Percentiles rank a stretch among this genome's conserved stretches.
These are phyloP conservation scores for Arctocebus calabarensis DNA, from an alignment of 2,797 vertebrate species.

Conservation along the genomic window DNA sequence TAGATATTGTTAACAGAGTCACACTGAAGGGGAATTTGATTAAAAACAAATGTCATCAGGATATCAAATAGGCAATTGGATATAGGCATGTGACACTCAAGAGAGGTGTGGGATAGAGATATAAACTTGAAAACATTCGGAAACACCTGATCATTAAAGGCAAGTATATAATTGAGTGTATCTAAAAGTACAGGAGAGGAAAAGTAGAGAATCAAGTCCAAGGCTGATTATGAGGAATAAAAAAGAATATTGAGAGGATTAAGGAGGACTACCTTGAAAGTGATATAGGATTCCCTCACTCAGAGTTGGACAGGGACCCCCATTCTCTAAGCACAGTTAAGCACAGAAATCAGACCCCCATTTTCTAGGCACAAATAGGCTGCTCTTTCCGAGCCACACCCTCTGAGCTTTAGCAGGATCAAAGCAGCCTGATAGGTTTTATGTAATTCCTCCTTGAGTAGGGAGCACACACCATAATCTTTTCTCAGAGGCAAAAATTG, in stretches of 20 bases:
- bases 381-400: too few relatives aligned
- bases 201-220: not conserved
- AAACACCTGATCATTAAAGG: not conserved
- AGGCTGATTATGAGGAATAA: not conserved
- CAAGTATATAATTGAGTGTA: not conserved
- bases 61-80: not conserved
- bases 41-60: not conserved
- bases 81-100: not conserved
- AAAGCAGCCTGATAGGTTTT: too few relatives aligned
- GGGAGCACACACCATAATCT: too few relatives aligned
- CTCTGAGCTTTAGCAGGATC: too few relatives aligned
- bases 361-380: too few relatives aligned
- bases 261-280: not conserved
- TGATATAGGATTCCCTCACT: too few relatives aligned
- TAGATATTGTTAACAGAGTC: not conserved
- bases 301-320: too few relatives aligned
- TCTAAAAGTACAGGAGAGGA: not conserved
- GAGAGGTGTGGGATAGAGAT: not conserved
- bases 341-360: too few relatives aligned
- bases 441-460: too few relatives aligned
- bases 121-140: not conserved
- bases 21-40: not conserved
- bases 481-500: too few relatives aligned
- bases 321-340: too few relatives aligned
- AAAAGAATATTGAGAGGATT: not conserved